Conservation (phyloP, 2,113 vertebrate genomes). For the Pelecanus crispus region DNA sequence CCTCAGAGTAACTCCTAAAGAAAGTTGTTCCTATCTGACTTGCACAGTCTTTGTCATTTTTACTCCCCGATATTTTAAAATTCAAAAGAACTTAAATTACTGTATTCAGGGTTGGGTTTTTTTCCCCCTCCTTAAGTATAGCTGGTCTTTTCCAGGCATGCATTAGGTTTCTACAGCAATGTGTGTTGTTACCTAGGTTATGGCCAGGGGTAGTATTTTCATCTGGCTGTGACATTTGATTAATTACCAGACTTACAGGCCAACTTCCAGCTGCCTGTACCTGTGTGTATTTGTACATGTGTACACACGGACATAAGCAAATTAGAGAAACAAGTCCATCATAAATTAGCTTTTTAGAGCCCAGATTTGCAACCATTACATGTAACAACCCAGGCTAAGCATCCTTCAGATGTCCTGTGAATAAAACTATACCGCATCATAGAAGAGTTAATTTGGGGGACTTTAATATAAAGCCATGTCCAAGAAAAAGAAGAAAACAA, state of each 20-base stretch:
- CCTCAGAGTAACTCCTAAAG: not conserved
- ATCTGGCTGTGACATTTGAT: not conserved
- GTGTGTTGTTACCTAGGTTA: not conserved
- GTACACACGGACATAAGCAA: fast-evolving
- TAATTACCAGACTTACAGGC: not conserved
- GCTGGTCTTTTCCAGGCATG: not conserved
- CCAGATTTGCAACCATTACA: not conserved
- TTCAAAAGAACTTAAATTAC: not conserved
- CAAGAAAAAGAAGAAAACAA: not conserved
- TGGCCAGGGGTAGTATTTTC: not conserved
- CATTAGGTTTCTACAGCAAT: not conserved
- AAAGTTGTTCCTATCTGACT: not conserved
- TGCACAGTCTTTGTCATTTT: not conserved
- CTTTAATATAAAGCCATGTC: not conserved
- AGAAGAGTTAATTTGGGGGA: not conserved
- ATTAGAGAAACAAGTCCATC: not conserved
- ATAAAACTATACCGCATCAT: not conserved
- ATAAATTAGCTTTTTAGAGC: not conserved
- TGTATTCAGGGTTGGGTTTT: fast-evolving
- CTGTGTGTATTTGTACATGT: not conserved
- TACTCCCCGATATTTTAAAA: not conserved
- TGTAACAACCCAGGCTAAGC: not conserved
- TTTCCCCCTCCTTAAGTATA: not conserved
- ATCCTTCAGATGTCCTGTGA: not conserved
- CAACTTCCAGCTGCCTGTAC: not conserved